Evolutionary conservation across 2,888 invertebrate species (phyloP).

Genomic region (Bombylius major): DNA sequence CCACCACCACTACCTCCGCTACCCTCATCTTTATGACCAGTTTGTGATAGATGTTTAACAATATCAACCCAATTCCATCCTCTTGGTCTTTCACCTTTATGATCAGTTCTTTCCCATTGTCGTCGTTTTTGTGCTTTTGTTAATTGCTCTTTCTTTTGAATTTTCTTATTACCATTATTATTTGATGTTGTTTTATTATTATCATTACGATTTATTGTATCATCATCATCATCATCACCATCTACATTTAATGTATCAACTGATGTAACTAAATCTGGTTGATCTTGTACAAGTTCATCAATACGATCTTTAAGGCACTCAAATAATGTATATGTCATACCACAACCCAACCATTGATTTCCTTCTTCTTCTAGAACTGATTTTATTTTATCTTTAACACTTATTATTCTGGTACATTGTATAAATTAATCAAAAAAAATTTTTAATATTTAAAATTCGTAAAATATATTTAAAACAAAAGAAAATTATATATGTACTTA

Average conservation of each 20-base stretch:
- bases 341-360: slow-evolving; percentile 72
- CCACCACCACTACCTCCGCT: background rate
- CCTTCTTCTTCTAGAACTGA: slow-evolving; percentile 54
- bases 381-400: slow-evolving; percentile 58
- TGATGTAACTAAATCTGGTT: slow-evolving; percentile 37
- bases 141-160: slow-evolving; percentile 66
- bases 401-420: slow-evolving; percentile 40
- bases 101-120: slow-evolving; percentile 74
- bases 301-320: slow-evolving; percentile 80
- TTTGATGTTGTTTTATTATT: background rate
- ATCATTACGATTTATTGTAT: slow-evolving; percentile 21
- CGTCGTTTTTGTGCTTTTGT: slow-evolving; percentile 85
- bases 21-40: slow-evolving; percentile 24
- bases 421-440: background rate
- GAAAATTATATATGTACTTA: slow-evolving; percentile 40
- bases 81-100: slow-evolving; percentile 70
- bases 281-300: slow-evolving; percentile 54
- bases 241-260: slow-evolving; percentile 22
- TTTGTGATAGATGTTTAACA: slow-evolving; percentile 88
- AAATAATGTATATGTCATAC: slow-evolving; percentile 90
- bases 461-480: no score
- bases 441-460: background rate
- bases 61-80: slow-evolving; percentile 96
- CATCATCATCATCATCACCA: background rate
- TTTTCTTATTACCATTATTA: slow-evolving; percentile 36